phyloP scores from a whole-genome alignment of 2,888 invertebrate species.

The Cistogaster globosa region DNA sequence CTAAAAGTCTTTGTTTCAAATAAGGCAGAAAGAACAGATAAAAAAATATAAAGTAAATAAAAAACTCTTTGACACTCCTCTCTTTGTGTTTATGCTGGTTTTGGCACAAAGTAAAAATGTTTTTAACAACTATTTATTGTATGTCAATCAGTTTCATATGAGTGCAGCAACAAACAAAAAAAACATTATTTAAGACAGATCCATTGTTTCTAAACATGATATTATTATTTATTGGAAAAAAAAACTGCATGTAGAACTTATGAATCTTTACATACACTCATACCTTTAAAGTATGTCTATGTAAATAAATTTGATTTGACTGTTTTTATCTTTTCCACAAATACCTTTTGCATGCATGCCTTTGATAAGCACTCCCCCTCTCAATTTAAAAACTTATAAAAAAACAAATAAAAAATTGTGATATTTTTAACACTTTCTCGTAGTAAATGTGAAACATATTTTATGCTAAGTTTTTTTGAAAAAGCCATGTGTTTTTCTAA shows the following conservation, averaged over 20 bases:
- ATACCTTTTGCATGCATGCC: slow-evolving; percentile 1
- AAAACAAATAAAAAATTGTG: slow-evolving; percentile 20
- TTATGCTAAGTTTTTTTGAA: slow-evolving; percentile 12
- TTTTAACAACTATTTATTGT: slow-evolving; percentile 43
- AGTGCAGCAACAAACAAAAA: slow-evolving; percentile 11
- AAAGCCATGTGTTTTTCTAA: slow-evolving; percentile 34
- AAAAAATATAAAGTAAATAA: not conserved
- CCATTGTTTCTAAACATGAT: slow-evolving; percentile 51
- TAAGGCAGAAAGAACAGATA: not conserved
- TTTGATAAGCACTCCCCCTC: not conserved
- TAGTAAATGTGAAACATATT: slow-evolving; percentile 5
- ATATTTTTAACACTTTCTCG: slow-evolving; percentile 39
- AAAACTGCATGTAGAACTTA: not conserved
- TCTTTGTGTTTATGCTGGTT: slow-evolving; percentile 32
- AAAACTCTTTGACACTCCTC: slow-evolving; percentile 54
- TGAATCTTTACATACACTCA: no score
- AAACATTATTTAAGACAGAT: slow-evolving; percentile 54
- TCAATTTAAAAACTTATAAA: not conserved
- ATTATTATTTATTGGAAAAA: slow-evolving; percentile 15
- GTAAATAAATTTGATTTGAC: not conserved
- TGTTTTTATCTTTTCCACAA: not conserved
- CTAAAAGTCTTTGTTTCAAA: slow-evolving; percentile 41
- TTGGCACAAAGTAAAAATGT: slow-evolving; percentile 32
- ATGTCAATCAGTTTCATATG: slow-evolving; percentile 66
- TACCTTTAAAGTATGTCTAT: not conserved